Base-by-base conservation (phyloP, 2,888 invertebrate genomes). In the Frankliniella fusca region DNA sequence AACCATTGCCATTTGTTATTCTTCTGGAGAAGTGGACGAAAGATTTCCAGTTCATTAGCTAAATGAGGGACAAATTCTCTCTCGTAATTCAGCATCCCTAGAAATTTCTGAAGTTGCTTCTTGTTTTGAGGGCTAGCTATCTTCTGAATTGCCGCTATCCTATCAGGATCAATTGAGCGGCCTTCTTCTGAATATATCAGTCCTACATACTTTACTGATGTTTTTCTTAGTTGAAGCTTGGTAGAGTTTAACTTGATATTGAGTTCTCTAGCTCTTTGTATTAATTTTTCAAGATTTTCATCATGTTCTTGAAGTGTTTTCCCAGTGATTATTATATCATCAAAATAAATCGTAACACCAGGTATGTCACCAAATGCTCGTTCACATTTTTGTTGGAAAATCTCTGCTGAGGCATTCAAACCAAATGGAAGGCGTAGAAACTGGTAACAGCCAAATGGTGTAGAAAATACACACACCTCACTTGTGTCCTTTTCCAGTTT, bases 241-340 rank as follows among this genome's bases (percentile, higher is more conserved):
- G 84, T 82, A 70, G 85, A 83, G 81, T 87, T 87, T 12, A 87
- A 83, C 15, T 84, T 82, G 1, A 87, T 84, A 83, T 86, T 85
- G 61, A 83, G 79, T 76, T 85, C 83, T 49, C 82, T 81, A 48
- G 86, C 85, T 38, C 85, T 83, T 48, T 85, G 81, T 28, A 85
- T 48, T 11, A 87, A 85, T 28, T 80, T 61, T 54, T 84, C 82
- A n/a, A 87, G 82, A n/a, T 84, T 83, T 23, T 70, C 61, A 81
- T 86, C 85, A 83, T 86, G 86, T 70, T 87, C 85, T 70, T 83
- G 82, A 83, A 85, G 85, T 0, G 84, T 84, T 18, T 65, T n/a
- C 2, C 20, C 65, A 65, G 0, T 82, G 15, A 84, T 61, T 3
- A 84, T 65, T 23, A 83, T 23, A 81, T 84, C 84, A 80, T 84